These are phyloP conservation scores for Pachypanchax playfairii DNA, from an alignment of 2,113 vertebrate genomes.

Conservation along the genomic window DNA sequence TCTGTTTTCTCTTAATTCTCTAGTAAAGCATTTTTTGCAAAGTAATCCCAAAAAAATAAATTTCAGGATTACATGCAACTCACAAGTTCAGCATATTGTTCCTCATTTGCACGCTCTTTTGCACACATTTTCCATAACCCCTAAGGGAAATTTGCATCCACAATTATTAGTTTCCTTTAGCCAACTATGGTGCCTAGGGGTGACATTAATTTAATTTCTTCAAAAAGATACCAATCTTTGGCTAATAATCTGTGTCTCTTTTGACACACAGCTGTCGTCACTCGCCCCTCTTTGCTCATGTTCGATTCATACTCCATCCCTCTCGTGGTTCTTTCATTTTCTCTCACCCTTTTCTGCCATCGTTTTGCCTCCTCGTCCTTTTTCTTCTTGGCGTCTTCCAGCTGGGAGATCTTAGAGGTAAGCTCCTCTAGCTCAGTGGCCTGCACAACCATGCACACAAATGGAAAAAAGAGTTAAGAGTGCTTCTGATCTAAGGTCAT, in stretches of 20 bases:
- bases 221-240: slow-evolving; percentile 6
- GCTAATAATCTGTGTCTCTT: slow-evolving; percentile 7
- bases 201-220: not conserved
- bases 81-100: not conserved
- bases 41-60: not conserved
- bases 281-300: slow-evolving; percentile 51
- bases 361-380: slow-evolving; percentile 90
- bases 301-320: slow-evolving; percentile 57
- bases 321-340: slow-evolving; percentile 46
- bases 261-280: slow-evolving; percentile 25
- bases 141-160: not conserved
- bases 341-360: slow-evolving; percentile 93
- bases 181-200: not conserved
- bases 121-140: not conserved
- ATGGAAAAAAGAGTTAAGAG: slow-evolving; percentile 57
- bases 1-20: not conserved
- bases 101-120: slow-evolving; percentile 5
- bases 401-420: slow-evolving; percentile 88
- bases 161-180: not conserved
- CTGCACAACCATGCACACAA: slow-evolving; percentile 74
- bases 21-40: no score
- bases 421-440: slow-evolving; percentile 92
- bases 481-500: slow-evolving; percentile 58
- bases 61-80: not conserved
- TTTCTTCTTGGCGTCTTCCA: slow-evolving; percentile 92